These are phyloP conservation scores for Eupithecia inturbata DNA, from an alignment of 2,888 invertebrate genomes.

Conservation along the genomic window DNA sequence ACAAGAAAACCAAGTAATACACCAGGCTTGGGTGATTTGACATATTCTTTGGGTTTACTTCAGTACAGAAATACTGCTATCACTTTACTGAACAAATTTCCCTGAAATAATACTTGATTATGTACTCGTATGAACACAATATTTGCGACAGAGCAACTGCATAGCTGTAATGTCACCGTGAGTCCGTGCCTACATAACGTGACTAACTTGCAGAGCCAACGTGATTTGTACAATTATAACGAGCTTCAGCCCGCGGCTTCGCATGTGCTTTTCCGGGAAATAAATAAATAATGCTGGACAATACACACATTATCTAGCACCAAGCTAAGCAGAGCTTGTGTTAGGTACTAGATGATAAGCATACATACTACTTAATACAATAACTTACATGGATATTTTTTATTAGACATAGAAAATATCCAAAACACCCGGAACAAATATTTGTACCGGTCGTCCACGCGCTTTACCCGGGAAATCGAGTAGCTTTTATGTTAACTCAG, in stretches of 20 bases:
- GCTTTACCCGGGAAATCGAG: no score
- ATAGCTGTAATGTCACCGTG: not conserved
- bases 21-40: not conserved
- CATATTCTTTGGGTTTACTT: not conserved
- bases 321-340: no score
- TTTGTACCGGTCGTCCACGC: no score
- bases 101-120: not conserved
- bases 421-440: no score
- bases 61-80: not conserved
- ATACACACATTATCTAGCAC: no score
- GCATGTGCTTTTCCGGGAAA: no score
- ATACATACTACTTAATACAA: no score
- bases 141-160: not conserved
- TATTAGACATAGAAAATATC: no score
- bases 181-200: not conserved
- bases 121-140: not conserved
- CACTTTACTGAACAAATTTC: not conserved
- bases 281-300: no score
- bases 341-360: no score
- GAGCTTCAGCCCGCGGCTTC: not conserved
- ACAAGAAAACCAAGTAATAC: not conserved
- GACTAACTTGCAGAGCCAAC: not conserved
- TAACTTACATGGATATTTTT: no score
- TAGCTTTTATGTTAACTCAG: no score
- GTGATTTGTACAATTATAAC: not conserved